Evolutionary conservation across 2,797 vertebrate genomes (phyloP), one percentile per base, ranked within the genome.

Genomic region (Chelon labrosus): DNA sequence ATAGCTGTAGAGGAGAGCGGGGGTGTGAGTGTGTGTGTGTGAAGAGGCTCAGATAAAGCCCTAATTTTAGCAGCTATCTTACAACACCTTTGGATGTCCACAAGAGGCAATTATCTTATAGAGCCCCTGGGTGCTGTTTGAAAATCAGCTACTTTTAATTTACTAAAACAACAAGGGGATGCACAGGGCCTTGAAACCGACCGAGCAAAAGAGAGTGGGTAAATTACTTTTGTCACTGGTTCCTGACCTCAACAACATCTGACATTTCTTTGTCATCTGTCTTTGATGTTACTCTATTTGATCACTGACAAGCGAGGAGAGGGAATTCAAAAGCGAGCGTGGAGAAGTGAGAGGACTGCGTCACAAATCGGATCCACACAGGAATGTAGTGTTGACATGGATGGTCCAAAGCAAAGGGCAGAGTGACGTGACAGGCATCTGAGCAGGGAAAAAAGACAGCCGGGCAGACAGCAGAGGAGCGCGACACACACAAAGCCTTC

Each of bases 321-420:
- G 67, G 27, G 74, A 83, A 84, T 85, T 74, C 83, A 85, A 82
- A 88, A 52, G 70, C 25, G 44, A 63, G 73, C 53, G 12, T 7
- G 31, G 59, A 67, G 63, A 77, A 71, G 84, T 62, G 82, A 83
- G 79, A 76, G 76, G 70, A 55, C 65, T 77, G 63, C 87, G 88
- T 93, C 91, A 91, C 82, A 82, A 83, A 81, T 65, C 78, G 75
- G 83, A 83, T 85, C 90, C 93, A 90, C 91, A 87, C 85, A 93
- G 93, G 93, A 90, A 91, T 88, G 89, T 73, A 38, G 75, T 94
- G 93, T 94, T 95, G 92, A 94, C 93, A 91, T 79, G 89, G 91
- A 92, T 85, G 85, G 81, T 90, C 88, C 80, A 92, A 92, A 93
- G 92, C 91, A 95, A 94, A 94, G 93, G 93, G 94, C 94, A 95